phyloP scores from a whole-genome alignment of 2,113 vertebrate genomes.

The Terrapene triunguis region DNA sequence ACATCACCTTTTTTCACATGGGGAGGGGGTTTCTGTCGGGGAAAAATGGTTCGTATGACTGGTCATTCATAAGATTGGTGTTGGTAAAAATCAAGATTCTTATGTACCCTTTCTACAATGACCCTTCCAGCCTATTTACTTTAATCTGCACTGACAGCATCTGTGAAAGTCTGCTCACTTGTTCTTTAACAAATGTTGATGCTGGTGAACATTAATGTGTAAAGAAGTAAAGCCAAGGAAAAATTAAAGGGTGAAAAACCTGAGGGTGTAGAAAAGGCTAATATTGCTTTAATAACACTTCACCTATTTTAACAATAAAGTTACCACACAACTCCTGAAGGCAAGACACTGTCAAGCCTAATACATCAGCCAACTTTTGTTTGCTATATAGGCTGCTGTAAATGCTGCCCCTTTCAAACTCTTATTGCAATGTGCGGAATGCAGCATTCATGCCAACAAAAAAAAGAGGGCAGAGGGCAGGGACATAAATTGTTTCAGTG shows the following conservation, averaged over 20 bases:
- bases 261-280: not conserved
- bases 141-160: not conserved
- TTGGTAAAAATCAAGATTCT: not conserved
- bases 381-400: not conserved
- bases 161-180: not conserved
- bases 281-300: not conserved
- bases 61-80: not conserved
- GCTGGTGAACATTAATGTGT: not conserved
- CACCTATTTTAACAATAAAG: not conserved
- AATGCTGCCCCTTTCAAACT: constrained; percentile 8
- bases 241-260: not conserved
- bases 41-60: not conserved
- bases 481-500: accelerated
- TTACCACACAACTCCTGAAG: not conserved
- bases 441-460: too few relatives aligned
- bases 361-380: not conserved
- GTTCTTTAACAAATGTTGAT: not conserved
- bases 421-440: not conserved
- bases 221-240: not conserved
- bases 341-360: not conserved
- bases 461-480: accelerated
- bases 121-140: not conserved
- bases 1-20: not conserved
- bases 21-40: too few relatives aligned
- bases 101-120: not conserved